Percentiles rank a stretch among this genome's conserved stretches.
phyloP scores from a whole-genome alignment of 2,113 vertebrate species.

The Saimiri boliviensis region DNA sequence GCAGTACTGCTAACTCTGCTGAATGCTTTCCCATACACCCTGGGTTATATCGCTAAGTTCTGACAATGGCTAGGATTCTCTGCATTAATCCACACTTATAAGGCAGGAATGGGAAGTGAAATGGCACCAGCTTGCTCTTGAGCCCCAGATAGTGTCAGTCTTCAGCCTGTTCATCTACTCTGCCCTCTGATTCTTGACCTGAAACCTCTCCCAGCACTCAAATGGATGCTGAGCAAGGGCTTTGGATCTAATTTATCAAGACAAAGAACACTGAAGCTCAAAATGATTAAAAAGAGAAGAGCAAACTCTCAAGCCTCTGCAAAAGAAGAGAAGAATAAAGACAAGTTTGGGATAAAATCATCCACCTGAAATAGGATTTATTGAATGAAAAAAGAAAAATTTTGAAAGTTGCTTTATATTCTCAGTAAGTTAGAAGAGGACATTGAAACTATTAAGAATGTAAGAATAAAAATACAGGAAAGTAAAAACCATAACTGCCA shows the following conservation, averaged over 20 bases:
- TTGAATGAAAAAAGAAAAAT: slow-evolving; percentile 11
- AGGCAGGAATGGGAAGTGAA: neutral
- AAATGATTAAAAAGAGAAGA: neutral
- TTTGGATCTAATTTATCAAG: neutral
- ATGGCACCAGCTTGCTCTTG: neutral
- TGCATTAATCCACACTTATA: neutral
- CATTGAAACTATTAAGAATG: neutral
- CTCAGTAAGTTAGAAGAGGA: neutral
- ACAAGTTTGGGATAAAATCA: neutral
- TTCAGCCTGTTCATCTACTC: neutral
- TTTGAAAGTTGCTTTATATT: neutral
- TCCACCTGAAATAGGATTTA: neutral
- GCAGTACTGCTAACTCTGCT: neutral
- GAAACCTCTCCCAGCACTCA: neutral
- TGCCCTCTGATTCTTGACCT: neutral
- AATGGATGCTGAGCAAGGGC: neutral
- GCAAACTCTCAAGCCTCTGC: neutral
- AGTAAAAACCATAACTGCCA: neutral
- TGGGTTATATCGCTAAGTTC: neutral
- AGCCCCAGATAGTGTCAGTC: neutral
- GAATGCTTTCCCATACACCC: neutral
- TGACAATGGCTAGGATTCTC: neutral
- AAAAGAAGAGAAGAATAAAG: neutral
- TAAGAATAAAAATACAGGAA: neutral
- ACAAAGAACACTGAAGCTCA: neutral